Percentiles rank a stretch among this genome's conserved stretches.
These are phyloP conservation scores for Melanotus villosus DNA, from an alignment of 2,888 invertebrate species.

Conservation along the genomic window DNA sequence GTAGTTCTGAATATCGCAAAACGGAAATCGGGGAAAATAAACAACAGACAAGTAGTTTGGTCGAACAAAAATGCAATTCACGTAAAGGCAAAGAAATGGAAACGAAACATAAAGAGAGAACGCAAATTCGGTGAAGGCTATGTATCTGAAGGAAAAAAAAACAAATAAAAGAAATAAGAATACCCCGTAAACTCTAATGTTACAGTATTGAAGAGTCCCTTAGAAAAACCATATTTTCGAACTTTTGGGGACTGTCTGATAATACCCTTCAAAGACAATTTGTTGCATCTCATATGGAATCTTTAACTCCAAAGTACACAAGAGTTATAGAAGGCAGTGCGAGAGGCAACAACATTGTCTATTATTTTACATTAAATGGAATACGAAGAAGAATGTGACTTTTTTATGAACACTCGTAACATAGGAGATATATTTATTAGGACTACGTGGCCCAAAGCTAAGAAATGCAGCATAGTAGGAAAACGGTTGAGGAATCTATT, in stretches of 20 bases:
- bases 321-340: slow-evolving; percentile 8
- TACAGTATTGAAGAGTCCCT: not conserved
- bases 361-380: slow-evolving; percentile 5
- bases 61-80: not conserved
- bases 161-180: slow-evolving; percentile 8
- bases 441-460: slow-evolving; percentile 16
- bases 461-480: slow-evolving; percentile 25
- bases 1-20: not conserved
- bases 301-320: slow-evolving; percentile 1
- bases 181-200: not conserved
- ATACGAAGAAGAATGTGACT: slow-evolving; percentile 9
- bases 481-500: slow-evolving; percentile 1
- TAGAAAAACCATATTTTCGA: slow-evolving; percentile 1
- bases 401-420: slow-evolving; percentile 16
- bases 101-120: slow-evolving; percentile 2
- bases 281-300: slow-evolving; percentile 2
- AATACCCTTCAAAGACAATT: slow-evolving; percentile 5
- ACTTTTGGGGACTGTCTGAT: slow-evolving; percentile 4
- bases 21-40: not conserved
- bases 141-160: not conserved
- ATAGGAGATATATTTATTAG: slow-evolving; percentile 2
- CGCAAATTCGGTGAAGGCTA: no score
- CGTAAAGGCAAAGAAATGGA: slow-evolving; percentile 9
- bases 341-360: slow-evolving; percentile 5
- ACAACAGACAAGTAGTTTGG: not conserved